Conservation (phyloP, 2,113 vertebrate species). For the Columbina picui region DNA sequence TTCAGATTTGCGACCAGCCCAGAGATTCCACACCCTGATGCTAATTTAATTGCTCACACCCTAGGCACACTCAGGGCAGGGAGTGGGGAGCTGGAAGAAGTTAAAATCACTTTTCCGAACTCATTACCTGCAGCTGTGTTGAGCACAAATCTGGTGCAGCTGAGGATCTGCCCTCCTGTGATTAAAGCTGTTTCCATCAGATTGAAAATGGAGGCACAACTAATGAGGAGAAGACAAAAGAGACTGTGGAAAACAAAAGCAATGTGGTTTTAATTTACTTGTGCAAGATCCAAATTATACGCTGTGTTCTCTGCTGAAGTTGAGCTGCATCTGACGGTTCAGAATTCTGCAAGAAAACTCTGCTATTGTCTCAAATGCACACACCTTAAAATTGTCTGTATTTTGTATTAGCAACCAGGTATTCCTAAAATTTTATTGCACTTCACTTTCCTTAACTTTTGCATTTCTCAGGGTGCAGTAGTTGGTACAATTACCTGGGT, state of each 20-base stretch:
- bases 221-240: constrained; percentile 33
- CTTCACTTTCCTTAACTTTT: background rate
- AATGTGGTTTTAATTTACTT: constrained; percentile 42
- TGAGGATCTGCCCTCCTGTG: background rate
- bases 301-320: background rate
- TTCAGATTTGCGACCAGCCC: background rate
- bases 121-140: background rate
- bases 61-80: background rate
- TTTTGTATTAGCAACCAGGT: background rate
- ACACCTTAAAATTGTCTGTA: background rate
- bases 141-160: background rate
- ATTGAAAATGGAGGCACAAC: background rate
- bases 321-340: background rate
- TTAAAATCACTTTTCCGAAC: background rate
- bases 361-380: background rate
- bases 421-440: background rate
- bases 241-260: background rate
- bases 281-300: background rate
- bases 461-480: background rate
- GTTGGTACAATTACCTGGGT: background rate
- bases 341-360: background rate
- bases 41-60: background rate
- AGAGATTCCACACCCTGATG: background rate
- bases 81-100: background rate
- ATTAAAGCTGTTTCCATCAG: constrained; percentile 17